phyloP scores from a whole-genome alignment of 2,888 invertebrate species.

The Chrysotoxum bicinctum region DNA sequence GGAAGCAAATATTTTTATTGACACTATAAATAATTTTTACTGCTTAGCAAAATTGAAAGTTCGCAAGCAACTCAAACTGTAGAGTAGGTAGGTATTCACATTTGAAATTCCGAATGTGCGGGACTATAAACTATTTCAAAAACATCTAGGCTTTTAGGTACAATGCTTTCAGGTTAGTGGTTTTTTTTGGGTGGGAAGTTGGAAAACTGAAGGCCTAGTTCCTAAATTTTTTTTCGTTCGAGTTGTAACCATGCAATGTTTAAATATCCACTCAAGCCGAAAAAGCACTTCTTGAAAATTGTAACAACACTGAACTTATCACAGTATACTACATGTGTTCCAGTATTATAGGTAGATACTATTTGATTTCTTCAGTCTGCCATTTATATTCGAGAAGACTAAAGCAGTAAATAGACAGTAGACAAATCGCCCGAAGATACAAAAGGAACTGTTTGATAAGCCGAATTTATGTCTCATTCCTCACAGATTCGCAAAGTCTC shows the following conservation, averaged over 20 bases:
- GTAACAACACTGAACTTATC: neutral
- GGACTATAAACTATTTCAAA: neutral
- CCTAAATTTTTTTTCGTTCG: too few relatives aligned
- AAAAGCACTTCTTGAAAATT: neutral
- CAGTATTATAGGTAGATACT: too few relatives aligned
- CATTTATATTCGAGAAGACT: neutral
- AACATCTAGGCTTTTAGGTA: too few relatives aligned
- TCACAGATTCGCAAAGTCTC: neutral
- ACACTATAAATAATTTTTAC: neutral
- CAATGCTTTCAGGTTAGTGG: too few relatives aligned
- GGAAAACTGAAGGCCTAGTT: too few relatives aligned
- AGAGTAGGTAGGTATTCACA: too few relatives aligned
- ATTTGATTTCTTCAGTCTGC: neutral
- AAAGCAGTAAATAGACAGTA: slow-evolving; percentile 7
- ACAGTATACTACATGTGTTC: neutral
- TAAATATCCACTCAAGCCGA: neutral
- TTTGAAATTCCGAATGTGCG: too few relatives aligned
- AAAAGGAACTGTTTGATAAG: slow-evolving; percentile 56
- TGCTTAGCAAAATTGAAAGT: neutral
- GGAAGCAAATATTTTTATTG: too few relatives aligned
- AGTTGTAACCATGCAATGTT: too few relatives aligned
- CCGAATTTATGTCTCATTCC: slow-evolving; percentile 35
- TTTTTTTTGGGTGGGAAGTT: neutral
- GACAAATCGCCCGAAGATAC: neutral
- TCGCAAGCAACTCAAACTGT: too few relatives aligned